Evolutionary conservation across 2,797 vertebrate genomes (phyloP), one percentile per base, ranked within the genome.

Genomic region (Coracias cyanogaster): DNA sequence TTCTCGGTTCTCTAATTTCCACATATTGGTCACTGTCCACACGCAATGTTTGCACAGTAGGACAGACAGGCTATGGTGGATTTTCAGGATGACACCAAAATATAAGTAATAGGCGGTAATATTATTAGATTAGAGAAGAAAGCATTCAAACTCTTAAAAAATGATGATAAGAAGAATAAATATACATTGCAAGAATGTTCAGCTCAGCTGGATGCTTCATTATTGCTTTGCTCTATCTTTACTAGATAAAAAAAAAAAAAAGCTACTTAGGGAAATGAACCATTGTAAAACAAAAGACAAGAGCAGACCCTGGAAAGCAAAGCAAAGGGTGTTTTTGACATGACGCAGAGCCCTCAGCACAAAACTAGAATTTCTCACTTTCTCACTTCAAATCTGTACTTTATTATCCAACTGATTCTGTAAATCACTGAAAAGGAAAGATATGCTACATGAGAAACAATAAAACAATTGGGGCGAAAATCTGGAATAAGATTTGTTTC

Each of bases 11-110:
- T 45, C 0, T 22, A 22, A 28, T 22, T 67, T 58, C 72, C 28
- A 48, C 6, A 0, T 6, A 18, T 41, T 76, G n/a, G 46, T 60
- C 29, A 28, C 51, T n/a, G 11, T 52, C 45, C 69, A 35, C 28
- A 37, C 12, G 12, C 5, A 13, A 25, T 1, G 0, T 41, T 26
- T 58, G 17, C 45, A 17, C 15, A n/a, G 15, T 8, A 61, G 18
- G 54, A 48, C 19, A 61, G 28, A 52, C 10, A 71, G 37, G 11
- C 48, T 74, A 3, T 6, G 13, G 2, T 19, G 16, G 15, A 10
- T 6, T 71, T 49, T 81, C 1, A 2, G 31, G 17, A 12, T 49
- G 41, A 22, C 21, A 79, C 3, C 28, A 55, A 45, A 60, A 37
- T 14, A 43, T 25, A 51, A 88, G 54, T n/a, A 73, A 25, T 12